Base-by-base conservation (phyloP, 2,113 vertebrate species). In the Mionectes macconnelli region DNA sequence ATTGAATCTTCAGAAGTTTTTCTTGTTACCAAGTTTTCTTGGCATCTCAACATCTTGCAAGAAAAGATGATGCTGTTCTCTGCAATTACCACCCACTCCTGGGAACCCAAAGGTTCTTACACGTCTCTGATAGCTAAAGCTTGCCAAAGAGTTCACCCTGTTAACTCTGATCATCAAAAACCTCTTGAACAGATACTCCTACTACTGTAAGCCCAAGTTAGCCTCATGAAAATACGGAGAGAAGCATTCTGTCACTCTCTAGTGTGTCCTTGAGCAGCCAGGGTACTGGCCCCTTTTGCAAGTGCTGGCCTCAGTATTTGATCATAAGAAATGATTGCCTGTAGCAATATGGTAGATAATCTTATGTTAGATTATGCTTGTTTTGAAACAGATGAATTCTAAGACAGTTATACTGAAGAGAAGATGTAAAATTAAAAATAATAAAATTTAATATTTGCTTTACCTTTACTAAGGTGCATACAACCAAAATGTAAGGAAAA, bases 351-450 rank as follows among this genome's bases (percentile, higher is more conserved):
- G 15, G 7, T 57, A n/a, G n/a, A n/a, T n/a, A 62, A 37, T 50
- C 33, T 35, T 19, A 21, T 75, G 23, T 6, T 52, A 73, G 59
- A 24, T 60, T 12, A 64, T 42, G 10, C 33, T 72, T 76, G 40
- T 60, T 94, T 82, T 95, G 14, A 94, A 88, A 77, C 50, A 84
- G 18, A 25, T 59, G 30, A 19, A 83, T 85, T 94, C 88, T 83
- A 76, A 68, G 17, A 40, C 6, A 23, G 22, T 80, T 80, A 35
- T 37, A 25, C n/a, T 56, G 49, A 91, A 72, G 40, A 12, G 33
- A 67, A 94, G 14, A 35, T 73, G 68, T 79, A 87, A 28, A 24
- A 39, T 37, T n/a, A 15, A 55, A 64, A 62, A 53, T 10, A 52
- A 28, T 4, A 6, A 12, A 42, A 14, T 7, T 20, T 67, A 17